Base-by-base conservation (phyloP, 2,113 vertebrate genomes). In the Notiomystis cincta region DNA sequence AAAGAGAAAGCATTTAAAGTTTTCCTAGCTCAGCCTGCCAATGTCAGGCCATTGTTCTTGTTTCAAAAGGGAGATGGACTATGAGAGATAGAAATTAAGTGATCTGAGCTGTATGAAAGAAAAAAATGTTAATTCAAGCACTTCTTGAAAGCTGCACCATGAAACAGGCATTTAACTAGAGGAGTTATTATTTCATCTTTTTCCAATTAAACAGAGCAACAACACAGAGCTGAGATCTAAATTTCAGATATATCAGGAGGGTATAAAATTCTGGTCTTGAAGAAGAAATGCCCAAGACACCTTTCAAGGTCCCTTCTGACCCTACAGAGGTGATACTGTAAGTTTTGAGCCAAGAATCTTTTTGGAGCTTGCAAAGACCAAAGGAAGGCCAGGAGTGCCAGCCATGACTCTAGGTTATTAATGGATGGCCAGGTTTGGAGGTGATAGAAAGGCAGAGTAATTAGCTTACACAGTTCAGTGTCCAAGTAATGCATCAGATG, bases 291-390 rank as follows among this genome's bases (percentile, higher is more conserved):
- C 21, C 40, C 15, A 9, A 67, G 30, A 15, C 1, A 1, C 17
- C 25, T 67, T 33, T 20, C 3, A 2, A 50, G n/a, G 37, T 47
- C 11, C 9, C 18, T 66, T 72, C 15, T 3, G 2, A 50, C 54
- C 23, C 28, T 19, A 7, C 8, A 0, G 3, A 11, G 0, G 0
- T 4, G 30, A 50, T 18, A 8, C 33, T 35, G 20, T 7, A 22
- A 66, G 15, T 72, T 73, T 48, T 37, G 25, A 51, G 28, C 27
- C n/a, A 40, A 61, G 25, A 47, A 28, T n/a, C 13, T 19, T 35
- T 72, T 13, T 3, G 4, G 38, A 40, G 11, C 0, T 0, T 14
- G 7, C 20, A 38, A 66, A 50, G 69, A 82, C 37, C 17, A 64
- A 71, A 86, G 44, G 22, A 42, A 64, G 20, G 35, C 15, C 72